Percentiles rank a stretch among this genome's conserved stretches.
Evolutionary conservation across 2,888 invertebrate species (phyloP).

Genomic region (Caenorhabditis angaria): DNA sequence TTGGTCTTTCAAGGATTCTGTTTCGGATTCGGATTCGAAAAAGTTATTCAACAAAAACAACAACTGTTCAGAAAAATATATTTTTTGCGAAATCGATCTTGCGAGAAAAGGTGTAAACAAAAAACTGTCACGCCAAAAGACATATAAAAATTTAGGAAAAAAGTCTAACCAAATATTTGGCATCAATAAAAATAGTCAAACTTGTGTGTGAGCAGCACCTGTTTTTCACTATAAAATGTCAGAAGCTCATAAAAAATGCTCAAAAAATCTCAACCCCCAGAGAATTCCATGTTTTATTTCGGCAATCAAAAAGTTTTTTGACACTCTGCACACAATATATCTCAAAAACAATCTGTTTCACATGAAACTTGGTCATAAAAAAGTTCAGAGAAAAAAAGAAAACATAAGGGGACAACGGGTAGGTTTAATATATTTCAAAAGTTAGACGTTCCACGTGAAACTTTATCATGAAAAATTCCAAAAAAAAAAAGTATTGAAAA

Average conservation of each 20-base stretch:
- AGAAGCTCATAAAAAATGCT: background rate
- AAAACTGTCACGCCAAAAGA: constrained; percentile 1
- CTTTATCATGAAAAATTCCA: too few species aligned
- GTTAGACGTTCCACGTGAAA: too few species aligned
- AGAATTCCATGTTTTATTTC: background rate
- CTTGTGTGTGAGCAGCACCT: constrained; percentile 3
- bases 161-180: constrained; percentile 1
- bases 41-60: background rate
- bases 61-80: constrained; percentile 1
- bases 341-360: too few species aligned
- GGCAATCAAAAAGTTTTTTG: background rate
- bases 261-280: background rate
- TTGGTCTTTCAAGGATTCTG: background rate
- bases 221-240: background rate
- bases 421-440: too few species aligned
- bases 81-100: background rate
- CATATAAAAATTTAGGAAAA: background rate
- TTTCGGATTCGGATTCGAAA: constrained; percentile 1
- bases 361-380: too few species aligned
- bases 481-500: background rate
- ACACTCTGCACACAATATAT: too few species aligned
- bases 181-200: constrained; percentile 4
- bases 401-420: too few species aligned
- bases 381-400: too few species aligned
- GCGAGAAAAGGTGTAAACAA: constrained; percentile 1